Base-by-base conservation (phyloP, 2,888 invertebrate species). In the Andrena dorsata region DNA sequence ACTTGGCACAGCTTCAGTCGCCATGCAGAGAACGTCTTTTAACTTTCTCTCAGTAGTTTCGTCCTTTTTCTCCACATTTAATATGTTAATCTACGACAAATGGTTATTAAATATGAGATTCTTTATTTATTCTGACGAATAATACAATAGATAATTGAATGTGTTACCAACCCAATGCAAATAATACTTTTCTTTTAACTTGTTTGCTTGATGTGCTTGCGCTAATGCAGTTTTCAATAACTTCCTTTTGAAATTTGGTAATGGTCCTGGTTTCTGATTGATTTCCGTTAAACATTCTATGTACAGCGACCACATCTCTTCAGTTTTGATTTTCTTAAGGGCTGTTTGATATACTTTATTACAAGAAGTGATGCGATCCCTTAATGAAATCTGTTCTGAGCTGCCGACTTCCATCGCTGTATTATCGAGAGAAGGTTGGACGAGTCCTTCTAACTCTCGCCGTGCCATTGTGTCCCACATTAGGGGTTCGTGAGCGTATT, bases 391-490 rank as follows among this genome's bases (percentile, higher is more conserved):
- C 53, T 90, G 85, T 71, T 90, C 89, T 2, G 81, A 64, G 71
- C 58, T 84, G 63, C 92, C 91, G 20, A 88, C 69, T 73, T 92
- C 90, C 89, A 91, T 89, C 5, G 80, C 8, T 16, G 66, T 73
- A 20, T 86, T 79, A 83, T 68, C 86, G 53, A 85, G 87, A 77
- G 78, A 88, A 84, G 91, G 92, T 80, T 90, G 90, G 71, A 86
- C 88, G 70, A 93, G 87, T 56, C 95, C 95, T 87, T 95, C 94
- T n/a, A 95, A 90, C 90, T 96, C 96, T 1, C 96, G 94, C 84
- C 95, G 94, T 0, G 96, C 96, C 90, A 96, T 92, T 6, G 94
- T 94, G 88, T 96, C 95, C 96, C 96, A 96, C 47, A 95, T 94
- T 20, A 94, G 86, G 61, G 95, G 95, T 86, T 95, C 94, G n/a